A percentile compares a stretch with the other conserved stretches of the same genome.
These are phyloP conservation scores for Glyptemys insculpta DNA, from an alignment of 2,797 vertebrate species.

Conservation along the genomic window DNA sequence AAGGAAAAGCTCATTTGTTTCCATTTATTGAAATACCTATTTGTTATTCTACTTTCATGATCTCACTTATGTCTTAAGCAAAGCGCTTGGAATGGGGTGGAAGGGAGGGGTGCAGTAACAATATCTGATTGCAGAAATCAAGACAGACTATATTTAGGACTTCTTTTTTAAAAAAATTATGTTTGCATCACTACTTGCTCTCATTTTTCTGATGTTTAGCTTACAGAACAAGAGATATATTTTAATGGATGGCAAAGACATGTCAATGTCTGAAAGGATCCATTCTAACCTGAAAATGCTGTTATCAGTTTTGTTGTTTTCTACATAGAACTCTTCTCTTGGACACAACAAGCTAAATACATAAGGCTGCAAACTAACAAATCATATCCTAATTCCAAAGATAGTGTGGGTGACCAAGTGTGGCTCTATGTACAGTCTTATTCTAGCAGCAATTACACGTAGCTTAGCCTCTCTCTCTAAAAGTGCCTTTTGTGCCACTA, in stretches of 20 bases:
- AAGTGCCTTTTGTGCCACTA: neutral
- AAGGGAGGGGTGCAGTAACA: slow-evolving; percentile 49
- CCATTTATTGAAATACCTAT: slow-evolving; percentile 80
- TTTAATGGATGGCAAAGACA: neutral
- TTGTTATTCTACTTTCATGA: slow-evolving; percentile 76
- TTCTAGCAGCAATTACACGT: neutral
- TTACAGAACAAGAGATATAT: neutral
- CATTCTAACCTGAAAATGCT: neutral
- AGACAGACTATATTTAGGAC: slow-evolving; percentile 31
- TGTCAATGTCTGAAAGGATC: neutral
- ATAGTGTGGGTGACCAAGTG: neutral
- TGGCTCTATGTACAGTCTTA: neutral
- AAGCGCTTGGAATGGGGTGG: slow-evolving; percentile 54
- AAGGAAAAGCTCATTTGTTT: slow-evolving; percentile 81
- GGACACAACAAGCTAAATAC: neutral
- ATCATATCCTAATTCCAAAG: neutral
- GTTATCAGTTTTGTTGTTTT: neutral
- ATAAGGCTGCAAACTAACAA: neutral
- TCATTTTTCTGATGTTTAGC: neutral
- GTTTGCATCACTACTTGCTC: slow-evolving; percentile 5
- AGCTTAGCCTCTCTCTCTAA: neutral
- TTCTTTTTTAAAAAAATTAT: slow-evolving; percentile 21
- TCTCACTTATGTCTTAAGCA: slow-evolving; percentile 74
- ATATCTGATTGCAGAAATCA: slow-evolving; percentile 42
- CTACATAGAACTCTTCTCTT: neutral